These are phyloP conservation scores for Nycticebus coucang DNA, from an alignment of 2,113 vertebrate genomes.

Conservation along the genomic window DNA sequence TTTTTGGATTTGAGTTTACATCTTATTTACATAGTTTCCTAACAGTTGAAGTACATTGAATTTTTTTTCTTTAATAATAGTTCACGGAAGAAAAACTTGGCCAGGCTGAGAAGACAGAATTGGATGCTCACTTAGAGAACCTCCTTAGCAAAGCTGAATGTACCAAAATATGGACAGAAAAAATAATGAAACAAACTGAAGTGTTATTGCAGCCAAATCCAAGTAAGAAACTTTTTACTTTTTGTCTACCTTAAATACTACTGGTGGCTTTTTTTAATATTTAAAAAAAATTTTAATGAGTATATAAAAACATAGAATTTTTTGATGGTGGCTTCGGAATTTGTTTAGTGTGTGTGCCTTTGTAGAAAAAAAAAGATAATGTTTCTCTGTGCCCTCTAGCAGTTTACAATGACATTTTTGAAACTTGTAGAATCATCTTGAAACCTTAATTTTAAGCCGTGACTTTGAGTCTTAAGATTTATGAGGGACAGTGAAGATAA, in stretches of 20 bases:
- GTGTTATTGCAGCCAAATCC: constrained; percentile 98
- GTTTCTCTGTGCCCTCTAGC: neutral
- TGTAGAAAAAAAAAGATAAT: constrained; percentile 11
- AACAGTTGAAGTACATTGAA: constrained; percentile 32
- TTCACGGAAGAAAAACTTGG: constrained; percentile 99
- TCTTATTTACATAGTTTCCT: constrained; percentile 42
- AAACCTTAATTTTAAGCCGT: constrained; percentile 2
- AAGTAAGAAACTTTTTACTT: constrained; percentile 88
- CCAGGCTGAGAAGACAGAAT: constrained; percentile 98
- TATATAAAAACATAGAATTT: neutral
- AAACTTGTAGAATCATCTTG: neutral
- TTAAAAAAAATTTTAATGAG: neutral
- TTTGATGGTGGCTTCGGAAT: neutral
- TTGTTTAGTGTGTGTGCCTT: neutral
- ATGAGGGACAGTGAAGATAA: neutral
- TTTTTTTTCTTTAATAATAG: constrained; percentile 81
- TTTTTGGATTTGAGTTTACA: constrained; percentile 51
- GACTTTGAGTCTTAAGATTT: constrained; percentile 51
- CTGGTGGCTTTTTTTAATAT: neutral
- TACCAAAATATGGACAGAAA: constrained; percentile 98
- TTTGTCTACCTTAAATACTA: neutral
- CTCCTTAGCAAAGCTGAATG: constrained; percentile 96
- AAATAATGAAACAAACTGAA: constrained; percentile 98
- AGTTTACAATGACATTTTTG: constrained; percentile 1
- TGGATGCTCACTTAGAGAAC: constrained; percentile 98